A percentile compares a stretch with the other conserved stretches of the same genome.
These are phyloP conservation scores for Hirudinaria manillensis DNA, from an alignment of 2,888 invertebrate genomes.

Conservation along the genomic window DNA sequence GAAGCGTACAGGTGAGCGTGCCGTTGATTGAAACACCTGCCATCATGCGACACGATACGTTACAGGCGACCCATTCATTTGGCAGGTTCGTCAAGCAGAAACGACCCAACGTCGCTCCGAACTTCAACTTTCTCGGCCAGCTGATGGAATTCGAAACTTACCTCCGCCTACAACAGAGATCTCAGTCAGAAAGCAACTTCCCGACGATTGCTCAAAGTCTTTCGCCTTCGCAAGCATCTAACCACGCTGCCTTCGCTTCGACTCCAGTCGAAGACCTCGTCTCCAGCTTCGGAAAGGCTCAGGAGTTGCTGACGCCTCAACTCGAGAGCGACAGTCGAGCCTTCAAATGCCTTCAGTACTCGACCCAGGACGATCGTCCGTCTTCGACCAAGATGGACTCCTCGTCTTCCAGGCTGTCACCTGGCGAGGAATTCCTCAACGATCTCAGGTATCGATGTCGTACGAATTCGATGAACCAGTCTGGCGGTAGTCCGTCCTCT, in stretches of 20 bases:
- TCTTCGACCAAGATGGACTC: background rate
- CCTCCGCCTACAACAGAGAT: conserved; percentile 17
- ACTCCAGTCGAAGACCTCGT: background rate
- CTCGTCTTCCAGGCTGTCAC: background rate
- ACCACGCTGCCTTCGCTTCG: background rate
- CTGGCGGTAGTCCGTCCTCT: conserved; percentile 52
- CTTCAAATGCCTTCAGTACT: too few species aligned
- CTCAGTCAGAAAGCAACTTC: background rate
- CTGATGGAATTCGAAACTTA: conserved; percentile 58
- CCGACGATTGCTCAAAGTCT: background rate
- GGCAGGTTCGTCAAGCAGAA: conserved; percentile 60
- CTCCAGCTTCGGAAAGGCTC: background rate
- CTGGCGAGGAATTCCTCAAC: background rate
- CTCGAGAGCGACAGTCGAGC: too few species aligned
- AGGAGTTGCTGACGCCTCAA: too few species aligned
- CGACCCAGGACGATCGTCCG: background rate
- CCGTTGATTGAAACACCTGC: background rate
- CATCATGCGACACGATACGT: background rate
- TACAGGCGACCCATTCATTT: conserved; percentile 22
- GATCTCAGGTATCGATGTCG: background rate
- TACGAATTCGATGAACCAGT: conserved; percentile 33
- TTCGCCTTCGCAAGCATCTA: background rate
- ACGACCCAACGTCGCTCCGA: conserved; percentile 61
- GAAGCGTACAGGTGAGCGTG: conserved; percentile 59
- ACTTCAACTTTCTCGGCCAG: conserved; percentile 63